phyloP scores from a whole-genome alignment of 2,888 invertebrate species.

The Lamellibrachia columna region DNA sequence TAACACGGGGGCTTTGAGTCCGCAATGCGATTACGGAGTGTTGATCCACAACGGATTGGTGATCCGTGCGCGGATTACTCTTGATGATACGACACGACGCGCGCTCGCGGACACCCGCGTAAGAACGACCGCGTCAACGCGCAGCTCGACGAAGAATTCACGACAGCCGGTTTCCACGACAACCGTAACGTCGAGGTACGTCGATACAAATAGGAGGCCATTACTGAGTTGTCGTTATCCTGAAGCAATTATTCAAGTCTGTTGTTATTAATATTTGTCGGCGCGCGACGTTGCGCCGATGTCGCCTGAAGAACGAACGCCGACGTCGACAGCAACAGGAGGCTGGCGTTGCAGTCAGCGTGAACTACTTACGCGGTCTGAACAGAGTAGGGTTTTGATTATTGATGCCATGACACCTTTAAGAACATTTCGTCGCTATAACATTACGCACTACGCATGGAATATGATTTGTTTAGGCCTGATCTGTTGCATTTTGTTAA shows the following conservation, averaged over 20 bases:
- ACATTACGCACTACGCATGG: too few relatives aligned
- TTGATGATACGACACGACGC: neutral
- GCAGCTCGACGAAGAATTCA: neutral
- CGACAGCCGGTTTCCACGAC: neutral
- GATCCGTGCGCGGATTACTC: neutral
- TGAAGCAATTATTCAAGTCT: neutral
- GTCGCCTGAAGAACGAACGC: neutral
- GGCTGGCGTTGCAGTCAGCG: neutral
- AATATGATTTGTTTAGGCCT: too few relatives aligned
- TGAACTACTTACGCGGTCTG: neutral
- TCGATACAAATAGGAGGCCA: neutral
- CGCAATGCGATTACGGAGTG: neutral
- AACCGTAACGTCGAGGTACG: neutral
- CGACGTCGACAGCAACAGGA: neutral
- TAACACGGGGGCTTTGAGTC: neutral
- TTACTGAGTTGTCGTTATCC: slow-evolving; percentile 4
- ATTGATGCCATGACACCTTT: neutral
- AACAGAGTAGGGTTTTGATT: neutral
- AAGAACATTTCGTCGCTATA: too few relatives aligned
- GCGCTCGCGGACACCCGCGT: neutral
- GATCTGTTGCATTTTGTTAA: too few relatives aligned
- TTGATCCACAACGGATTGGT: neutral
- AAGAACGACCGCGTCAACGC: neutral
- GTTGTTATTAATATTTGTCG: neutral
- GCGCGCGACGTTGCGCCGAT: neutral